Evolutionary conservation across 2,113 vertebrate species (phyloP), one percentile per base, ranked within the genome.

Genomic region (Actinemys pallida): DNA sequence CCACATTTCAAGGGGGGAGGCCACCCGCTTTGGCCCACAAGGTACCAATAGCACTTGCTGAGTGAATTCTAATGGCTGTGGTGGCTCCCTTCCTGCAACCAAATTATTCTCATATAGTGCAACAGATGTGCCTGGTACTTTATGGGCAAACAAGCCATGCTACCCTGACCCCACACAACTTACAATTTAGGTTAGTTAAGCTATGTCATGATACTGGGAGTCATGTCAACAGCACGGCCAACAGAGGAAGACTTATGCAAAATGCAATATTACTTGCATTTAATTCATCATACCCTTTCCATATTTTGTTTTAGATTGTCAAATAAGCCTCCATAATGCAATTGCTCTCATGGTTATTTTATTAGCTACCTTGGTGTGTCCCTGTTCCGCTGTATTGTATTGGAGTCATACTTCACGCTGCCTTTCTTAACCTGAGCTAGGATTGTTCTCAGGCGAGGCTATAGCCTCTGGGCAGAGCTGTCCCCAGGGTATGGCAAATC

Each of bases 81-180:
- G 84, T 27, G 91, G 31, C 75, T 87, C 75, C 11, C 7, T 20
- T 6, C 45, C 31, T 27, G 22, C 20, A 79, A 16, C 31, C 14
- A 79, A 89, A 47, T 0, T 0, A 8, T 7, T 72, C 80, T 56
- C 27, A 2, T 0, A 42, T 14, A 35, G 8, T 83, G 79, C n/a
- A 78, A 65, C 9, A 84, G 84, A 65, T 1, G 14, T 3, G 11
- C 1, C 1, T 0, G 5, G 42, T n/a, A 4, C 0, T 54, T 65
- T 91, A 83, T 65, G 93, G 25, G 39, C 12, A 69, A 84, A 49
- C 5, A 78, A 62, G 22, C 27, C 1, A 3, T 1, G 22, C 50
- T 92, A 57, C 39, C 83, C 57, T 78, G 65, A 83, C 14, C 5
- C 81, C 4, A 39, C 10, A 9, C 65, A 62, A 39, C 53, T 57